A percentile compares a stretch with the other conserved stretches of the same genome.
Evolutionary conservation across 1,140 invertebrate species (phyloP).

Genomic region (Megalopta genalis): DNA sequence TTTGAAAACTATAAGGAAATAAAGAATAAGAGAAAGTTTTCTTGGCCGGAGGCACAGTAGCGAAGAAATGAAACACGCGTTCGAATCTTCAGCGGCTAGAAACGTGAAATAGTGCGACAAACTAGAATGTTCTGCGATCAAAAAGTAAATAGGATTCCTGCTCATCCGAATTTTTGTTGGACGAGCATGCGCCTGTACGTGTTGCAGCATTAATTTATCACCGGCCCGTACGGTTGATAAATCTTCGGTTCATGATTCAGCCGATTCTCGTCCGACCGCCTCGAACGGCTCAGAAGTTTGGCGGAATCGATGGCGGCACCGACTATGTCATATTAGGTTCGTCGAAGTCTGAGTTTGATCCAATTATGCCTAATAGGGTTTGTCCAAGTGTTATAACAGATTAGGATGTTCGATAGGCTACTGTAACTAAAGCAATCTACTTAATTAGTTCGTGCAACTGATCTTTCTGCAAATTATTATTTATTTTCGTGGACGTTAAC

Average conservation of each 20-base stretch:
- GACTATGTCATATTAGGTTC: neutral
- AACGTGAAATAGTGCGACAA: neutral
- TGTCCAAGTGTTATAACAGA: neutral
- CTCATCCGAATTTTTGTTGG: too few species aligned
- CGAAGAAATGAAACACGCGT: too few species aligned
- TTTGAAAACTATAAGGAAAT: too few species aligned
- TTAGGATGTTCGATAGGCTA: neutral
- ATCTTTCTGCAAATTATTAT: too few species aligned
- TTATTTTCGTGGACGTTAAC: too few species aligned
- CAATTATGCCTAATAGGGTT: neutral
- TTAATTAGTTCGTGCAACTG: too few species aligned
- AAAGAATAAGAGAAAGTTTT: too few species aligned
- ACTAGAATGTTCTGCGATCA: neutral
- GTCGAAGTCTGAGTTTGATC: neutral
- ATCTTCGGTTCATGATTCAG: neutral
- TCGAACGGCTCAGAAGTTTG: neutral
- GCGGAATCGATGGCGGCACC: neutral
- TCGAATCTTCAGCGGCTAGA: too few species aligned
- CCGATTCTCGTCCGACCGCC: neutral
- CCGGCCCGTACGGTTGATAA: neutral
- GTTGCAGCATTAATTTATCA: neutral
- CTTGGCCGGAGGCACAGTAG: too few species aligned
- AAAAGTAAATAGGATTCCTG: neutral
- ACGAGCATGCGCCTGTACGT: neutral
- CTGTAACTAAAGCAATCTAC: too few species aligned